These are phyloP conservation scores for Engystomops pustulosus DNA, from an alignment of 2,113 vertebrate genomes.

Conservation along the genomic window DNA sequence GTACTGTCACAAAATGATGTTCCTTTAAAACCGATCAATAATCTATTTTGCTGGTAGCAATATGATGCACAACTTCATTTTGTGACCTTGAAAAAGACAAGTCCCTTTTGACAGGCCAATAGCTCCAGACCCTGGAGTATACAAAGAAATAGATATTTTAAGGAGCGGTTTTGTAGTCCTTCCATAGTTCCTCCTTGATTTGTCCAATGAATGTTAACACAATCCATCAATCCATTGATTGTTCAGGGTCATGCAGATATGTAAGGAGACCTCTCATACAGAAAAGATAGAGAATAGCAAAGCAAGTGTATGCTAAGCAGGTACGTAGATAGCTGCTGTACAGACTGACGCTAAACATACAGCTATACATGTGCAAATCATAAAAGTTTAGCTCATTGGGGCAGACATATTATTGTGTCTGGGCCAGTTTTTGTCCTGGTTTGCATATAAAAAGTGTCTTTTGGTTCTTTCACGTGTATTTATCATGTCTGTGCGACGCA, in stretches of 20 bases:
- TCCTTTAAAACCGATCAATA: constrained; percentile 34
- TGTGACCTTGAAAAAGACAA: constrained; percentile 75
- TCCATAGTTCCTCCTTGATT: constrained; percentile 72
- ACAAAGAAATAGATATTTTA: constrained; percentile 75
- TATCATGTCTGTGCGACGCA: too few relatives aligned
- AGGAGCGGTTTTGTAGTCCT: constrained; percentile 76
- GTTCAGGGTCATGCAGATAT: constrained; percentile 68
- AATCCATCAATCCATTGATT: constrained; percentile 81
- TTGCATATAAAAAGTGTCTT: too few relatives aligned
- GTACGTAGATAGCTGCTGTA: constrained; percentile 68
- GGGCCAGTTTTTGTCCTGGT: too few relatives aligned
- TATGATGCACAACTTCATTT: constrained; percentile 52
- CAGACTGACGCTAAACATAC: too few relatives aligned
- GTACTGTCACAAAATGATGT: background rate
- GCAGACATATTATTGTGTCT: too few relatives aligned
- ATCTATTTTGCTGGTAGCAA: background rate
- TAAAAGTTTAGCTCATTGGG: too few relatives aligned
- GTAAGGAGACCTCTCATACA: constrained; percentile 67
- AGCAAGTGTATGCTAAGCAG: constrained; percentile 66
- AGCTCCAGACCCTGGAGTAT: constrained; percentile 72
- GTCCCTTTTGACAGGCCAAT: constrained; percentile 74
- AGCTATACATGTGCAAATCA: background rate
- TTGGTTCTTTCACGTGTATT: too few relatives aligned
- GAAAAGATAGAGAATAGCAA: constrained; percentile 58
- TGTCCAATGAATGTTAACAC: constrained; percentile 73